Conservation (phyloP, 2,797 vertebrate species). For the Lepilemur ruficaudatus region DNA sequence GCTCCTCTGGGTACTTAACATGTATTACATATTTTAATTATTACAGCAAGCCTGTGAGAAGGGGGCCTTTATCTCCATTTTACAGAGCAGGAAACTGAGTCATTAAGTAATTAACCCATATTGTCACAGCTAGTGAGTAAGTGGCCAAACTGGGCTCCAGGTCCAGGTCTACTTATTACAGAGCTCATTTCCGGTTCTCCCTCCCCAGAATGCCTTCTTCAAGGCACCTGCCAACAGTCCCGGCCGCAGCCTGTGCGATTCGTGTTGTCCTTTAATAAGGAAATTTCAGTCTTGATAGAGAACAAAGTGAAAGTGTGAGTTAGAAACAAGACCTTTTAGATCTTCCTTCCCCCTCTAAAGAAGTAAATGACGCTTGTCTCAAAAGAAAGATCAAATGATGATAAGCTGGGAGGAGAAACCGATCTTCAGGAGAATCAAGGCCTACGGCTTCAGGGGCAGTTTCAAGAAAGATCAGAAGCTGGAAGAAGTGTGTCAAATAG, state of each 20-base stretch:
- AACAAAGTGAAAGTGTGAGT: neutral
- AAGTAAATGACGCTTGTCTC: neutral
- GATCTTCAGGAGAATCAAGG: neutral
- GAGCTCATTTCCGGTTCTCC: neutral
- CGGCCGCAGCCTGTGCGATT: neutral
- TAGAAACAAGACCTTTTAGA: neutral
- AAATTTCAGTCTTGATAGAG: neutral
- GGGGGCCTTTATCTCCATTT: neutral
- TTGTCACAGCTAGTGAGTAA: neutral
- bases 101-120: neutral
- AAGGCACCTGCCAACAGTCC: neutral
- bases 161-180: too few relatives aligned
- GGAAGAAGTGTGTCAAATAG: neutral
- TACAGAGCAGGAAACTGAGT: neutral
- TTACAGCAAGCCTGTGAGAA: neutral
- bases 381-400: neutral
- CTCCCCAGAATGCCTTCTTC: neutral
- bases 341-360: neutral
- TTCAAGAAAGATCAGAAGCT: neutral
- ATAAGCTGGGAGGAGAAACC: neutral
- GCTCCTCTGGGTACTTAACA: neutral
- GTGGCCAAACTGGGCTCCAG: accelerated
- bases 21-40: neutral
- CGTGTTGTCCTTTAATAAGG: neutral
- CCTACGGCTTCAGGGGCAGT: neutral